phyloP scores from a whole-genome alignment of 1,140 invertebrate genomes.

The Diplogasteroides magnus region DNA sequence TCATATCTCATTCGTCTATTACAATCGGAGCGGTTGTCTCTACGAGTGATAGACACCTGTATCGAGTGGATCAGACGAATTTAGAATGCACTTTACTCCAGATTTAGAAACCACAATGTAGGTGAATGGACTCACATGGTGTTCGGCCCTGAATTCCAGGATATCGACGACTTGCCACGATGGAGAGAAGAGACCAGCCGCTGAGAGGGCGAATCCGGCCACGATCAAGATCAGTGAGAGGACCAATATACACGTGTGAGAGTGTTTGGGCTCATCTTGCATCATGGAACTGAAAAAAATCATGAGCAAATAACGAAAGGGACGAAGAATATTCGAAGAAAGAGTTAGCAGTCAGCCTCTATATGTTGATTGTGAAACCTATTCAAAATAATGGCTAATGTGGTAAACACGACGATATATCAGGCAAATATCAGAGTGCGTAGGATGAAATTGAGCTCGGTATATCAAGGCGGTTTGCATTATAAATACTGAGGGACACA shows the following conservation, averaged over 20 bases:
- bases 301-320: neutral
- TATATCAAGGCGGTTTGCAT: too few relatives aligned
- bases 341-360: neutral
- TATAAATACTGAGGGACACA: too few relatives aligned
- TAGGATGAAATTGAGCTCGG: too few relatives aligned
- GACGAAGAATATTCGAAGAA: too few relatives aligned
- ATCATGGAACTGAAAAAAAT: neutral
- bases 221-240: slow-evolving; percentile 42
- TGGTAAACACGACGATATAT: too few relatives aligned
- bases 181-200: slow-evolving; percentile 45
- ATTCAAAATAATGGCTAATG: neutral
- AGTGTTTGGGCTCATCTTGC: slow-evolving; percentile 1
- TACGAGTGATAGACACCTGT: too few relatives aligned
- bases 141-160: slow-evolving; percentile 47
- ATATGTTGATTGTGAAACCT: neutral
- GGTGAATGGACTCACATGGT: slow-evolving; percentile 41
- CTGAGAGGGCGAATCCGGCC: slow-evolving; percentile 38
- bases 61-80: too few relatives aligned
- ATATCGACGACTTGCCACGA: slow-evolving; percentile 54
- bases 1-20: too few relatives aligned
- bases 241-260: slow-evolving; percentile 34
- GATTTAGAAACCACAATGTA: slow-evolving; percentile 1
- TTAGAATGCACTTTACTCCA: too few relatives aligned
- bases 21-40: too few relatives aligned
- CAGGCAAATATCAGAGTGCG: neutral